Conservation (phyloP, 2,113 vertebrate genomes). For the Sturnira hondurensis region DNA sequence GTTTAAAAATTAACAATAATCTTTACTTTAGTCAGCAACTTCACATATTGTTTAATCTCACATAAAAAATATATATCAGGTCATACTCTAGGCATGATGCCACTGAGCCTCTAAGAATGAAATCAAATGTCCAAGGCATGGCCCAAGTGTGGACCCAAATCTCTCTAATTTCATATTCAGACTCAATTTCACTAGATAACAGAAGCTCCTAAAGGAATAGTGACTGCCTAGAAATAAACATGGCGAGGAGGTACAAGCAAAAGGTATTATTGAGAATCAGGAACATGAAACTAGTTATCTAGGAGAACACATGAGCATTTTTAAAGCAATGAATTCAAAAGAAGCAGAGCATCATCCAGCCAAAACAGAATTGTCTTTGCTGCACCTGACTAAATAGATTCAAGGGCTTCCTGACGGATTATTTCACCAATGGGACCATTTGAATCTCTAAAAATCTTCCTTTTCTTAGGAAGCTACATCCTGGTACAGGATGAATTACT, state of each 20-base stretch:
- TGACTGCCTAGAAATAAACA: background rate
- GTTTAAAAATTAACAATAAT: background rate
- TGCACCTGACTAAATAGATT: background rate
- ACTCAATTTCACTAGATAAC: background rate
- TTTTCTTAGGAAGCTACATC: constrained; percentile 3
- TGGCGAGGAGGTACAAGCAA: background rate
- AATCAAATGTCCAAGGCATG: background rate
- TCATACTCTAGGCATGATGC: background rate
- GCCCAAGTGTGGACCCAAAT: background rate
- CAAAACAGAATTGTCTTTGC: background rate
- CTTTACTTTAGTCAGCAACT: background rate
- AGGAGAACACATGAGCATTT: background rate
- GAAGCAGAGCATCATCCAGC: background rate
- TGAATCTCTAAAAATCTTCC: background rate
- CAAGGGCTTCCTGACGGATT: background rate
- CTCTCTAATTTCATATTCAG: background rate
- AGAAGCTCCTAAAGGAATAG: background rate
- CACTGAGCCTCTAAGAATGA: background rate
- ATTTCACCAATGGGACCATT: background rate
- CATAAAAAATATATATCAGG: background rate
- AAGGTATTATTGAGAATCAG: background rate
- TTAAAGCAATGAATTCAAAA: background rate
- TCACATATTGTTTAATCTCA: background rate
- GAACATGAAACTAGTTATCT: background rate
- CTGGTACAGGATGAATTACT: background rate